Base-by-base conservation (phyloP, 2,888 invertebrate species). In the Nycteola revayana region DNA sequence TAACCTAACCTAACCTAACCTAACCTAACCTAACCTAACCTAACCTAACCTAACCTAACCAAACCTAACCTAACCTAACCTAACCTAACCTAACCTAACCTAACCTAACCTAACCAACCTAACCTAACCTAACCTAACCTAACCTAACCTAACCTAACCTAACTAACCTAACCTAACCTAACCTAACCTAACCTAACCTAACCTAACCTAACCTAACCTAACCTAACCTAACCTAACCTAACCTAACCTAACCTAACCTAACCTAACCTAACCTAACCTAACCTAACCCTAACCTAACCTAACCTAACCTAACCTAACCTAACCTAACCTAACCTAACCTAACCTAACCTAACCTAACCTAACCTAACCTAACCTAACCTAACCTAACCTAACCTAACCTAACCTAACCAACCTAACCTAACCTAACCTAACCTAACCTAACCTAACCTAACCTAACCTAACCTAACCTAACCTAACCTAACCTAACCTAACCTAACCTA, bases 281-380 rank as follows among this genome's bases (percentile, higher is more conserved):
- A 36, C 36, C 36, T 36, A 36, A 36, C 36, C 30, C n/a, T n/a
- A n/a, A n/a, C n/a, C n/a, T n/a, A n/a, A n/a, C n/a, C n/a, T n/a
- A n/a, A n/a, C n/a, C n/a, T 31, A 33, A 33, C 33, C 32, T 32
- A 32, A 32, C 33, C 28, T 33, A 33, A 28, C 48, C 22, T 33
- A 28, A 36, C 60, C 32, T 27, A 27, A 32, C 26, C 32, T 27
- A 27, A 32, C 29, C n/a, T 30, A 30, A 30, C 29, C 29, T 30
- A 39, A 44, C 39, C 44, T 39, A 39, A 44, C 40, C 46, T 42
- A 48, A 48, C 43, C 48, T 42, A 43, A 41, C 43, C 43, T 44
- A 43, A 48, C 42, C 41, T 38, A 49, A 44, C 48, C 48, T 44
- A 49, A 42, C 44, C 49, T 39, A 42, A 44, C 44, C 41, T 40